These are phyloP conservation scores for Myiozetetes cayanensis DNA, from an alignment of 2,113 vertebrate species.

Conservation along the genomic window DNA sequence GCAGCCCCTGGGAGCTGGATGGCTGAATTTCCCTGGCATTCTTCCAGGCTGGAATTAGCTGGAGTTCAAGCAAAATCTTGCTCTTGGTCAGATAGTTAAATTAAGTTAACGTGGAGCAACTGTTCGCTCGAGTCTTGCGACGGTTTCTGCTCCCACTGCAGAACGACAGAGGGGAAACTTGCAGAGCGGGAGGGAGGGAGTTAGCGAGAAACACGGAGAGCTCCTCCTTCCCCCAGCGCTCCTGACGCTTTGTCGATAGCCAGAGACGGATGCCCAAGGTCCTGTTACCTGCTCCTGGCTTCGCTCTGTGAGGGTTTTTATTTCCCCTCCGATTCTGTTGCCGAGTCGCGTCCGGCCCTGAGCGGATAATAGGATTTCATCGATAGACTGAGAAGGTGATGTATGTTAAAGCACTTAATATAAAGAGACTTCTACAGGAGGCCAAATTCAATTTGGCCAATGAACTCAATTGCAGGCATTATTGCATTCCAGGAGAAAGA, in stretches of 20 bases:
- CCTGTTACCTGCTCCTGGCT: slow-evolving; percentile 40
- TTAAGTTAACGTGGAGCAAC: background rate
- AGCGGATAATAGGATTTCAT: slow-evolving; percentile 69
- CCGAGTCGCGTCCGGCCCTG: slow-evolving; percentile 32
- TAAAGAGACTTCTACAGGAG: slow-evolving; percentile 67
- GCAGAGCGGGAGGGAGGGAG: background rate
- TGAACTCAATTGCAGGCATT: slow-evolving; percentile 72
- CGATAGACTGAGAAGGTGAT: slow-evolving; percentile 58
- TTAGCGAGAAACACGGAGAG: background rate
- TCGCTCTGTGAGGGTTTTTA: slow-evolving; percentile 1
- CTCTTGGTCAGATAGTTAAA: background rate
- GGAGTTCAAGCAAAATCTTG: background rate
- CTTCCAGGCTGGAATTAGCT: slow-evolving; percentile 21
- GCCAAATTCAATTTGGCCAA: slow-evolving; percentile 73
- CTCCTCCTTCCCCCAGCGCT: background rate
- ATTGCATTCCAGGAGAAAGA: slow-evolving; percentile 61
- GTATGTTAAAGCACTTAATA: slow-evolving; percentile 73
- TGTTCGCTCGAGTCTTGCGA: background rate
- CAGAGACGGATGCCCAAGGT: slow-evolving; percentile 15
- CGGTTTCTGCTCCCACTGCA: background rate
- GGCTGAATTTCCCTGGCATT: slow-evolving; percentile 12
- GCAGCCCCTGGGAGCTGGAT: background rate
- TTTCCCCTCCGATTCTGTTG: slow-evolving; percentile 25
- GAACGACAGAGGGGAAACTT: background rate
- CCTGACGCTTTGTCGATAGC: slow-evolving; percentile 48